A percentile compares a stretch with the other conserved stretches of the same genome.
These are phyloP conservation scores for Noturus placidus DNA, from an alignment of 2,113 vertebrate species.

Conservation along the genomic window DNA sequence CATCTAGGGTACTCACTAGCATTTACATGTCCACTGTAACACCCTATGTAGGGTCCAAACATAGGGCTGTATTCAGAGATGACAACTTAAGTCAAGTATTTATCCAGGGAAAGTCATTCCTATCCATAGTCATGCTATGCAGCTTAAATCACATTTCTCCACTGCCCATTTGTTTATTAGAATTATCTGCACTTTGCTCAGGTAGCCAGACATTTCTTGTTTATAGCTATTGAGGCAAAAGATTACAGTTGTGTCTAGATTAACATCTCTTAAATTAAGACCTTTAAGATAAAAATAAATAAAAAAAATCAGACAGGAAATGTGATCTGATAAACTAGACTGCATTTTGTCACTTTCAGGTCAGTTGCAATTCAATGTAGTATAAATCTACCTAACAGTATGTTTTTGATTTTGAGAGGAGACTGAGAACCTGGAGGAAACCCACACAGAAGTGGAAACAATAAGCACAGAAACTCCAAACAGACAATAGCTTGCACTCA, in stretches of 20 bases:
- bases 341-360: neutral
- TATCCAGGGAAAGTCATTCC: neutral
- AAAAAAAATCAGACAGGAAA: neutral
- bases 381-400: neutral
- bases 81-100: neutral
- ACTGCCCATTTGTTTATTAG: neutral
- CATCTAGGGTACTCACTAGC: neutral
- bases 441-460: neutral
- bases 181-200: neutral
- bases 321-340: neutral
- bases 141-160: neutral
- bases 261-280: neutral
- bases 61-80: neutral
- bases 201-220: neutral
- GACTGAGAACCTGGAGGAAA: neutral
- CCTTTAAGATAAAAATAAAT: neutral
- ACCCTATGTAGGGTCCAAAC: neutral
- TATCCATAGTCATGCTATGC: neutral
- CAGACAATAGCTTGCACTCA: neutral
- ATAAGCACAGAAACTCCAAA: neutral
- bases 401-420: neutral
- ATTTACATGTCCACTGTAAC: no score
- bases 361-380: neutral
- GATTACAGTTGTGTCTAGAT: neutral
- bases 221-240: neutral